A percentile compares a stretch with the other conserved stretches of the same genome.
These are phyloP conservation scores for Kryptolebias ocellatus DNA, from an alignment of 2,797 vertebrate species.

Conservation along the genomic window DNA sequence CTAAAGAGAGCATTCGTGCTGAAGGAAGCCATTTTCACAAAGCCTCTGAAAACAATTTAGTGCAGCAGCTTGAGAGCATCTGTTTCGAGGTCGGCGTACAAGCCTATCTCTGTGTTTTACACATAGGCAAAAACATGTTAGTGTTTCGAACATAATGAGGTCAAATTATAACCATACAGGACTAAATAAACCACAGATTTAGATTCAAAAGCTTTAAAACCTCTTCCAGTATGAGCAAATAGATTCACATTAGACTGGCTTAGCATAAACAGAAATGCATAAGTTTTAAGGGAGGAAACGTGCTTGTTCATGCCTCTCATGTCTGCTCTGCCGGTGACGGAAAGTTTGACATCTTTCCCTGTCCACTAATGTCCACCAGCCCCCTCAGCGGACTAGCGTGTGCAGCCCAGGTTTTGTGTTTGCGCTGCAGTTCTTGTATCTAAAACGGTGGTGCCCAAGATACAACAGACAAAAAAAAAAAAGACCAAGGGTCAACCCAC, in stretches of 20 bases:
- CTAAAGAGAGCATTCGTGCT: constrained; percentile 26
- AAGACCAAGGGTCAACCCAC: too few species aligned
- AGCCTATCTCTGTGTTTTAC: not conserved
- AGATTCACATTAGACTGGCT: not conserved
- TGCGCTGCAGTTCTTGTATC: too few species aligned
- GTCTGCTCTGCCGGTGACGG: too few species aligned
- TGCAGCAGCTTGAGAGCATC: constrained; percentile 31
- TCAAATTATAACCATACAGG: not conserved
- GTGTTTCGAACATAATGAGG: not conserved
- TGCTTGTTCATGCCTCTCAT: too few species aligned
- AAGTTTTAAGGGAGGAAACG: too few species aligned
- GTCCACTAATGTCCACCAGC: too few species aligned
- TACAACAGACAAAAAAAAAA: too few species aligned
- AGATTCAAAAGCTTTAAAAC: too few species aligned
- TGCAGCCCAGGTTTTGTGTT: too few species aligned
- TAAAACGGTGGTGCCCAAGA: too few species aligned
- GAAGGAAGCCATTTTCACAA: constrained; percentile 22
- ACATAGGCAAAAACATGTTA: not conserved
- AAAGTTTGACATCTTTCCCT: too few species aligned
- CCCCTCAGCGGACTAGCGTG: too few species aligned
- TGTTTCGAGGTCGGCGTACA: constrained; percentile 14
- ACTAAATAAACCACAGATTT: not conserved
- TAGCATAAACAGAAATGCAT: not conserved
- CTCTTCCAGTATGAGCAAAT: not conserved
- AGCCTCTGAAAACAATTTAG: constrained; percentile 38